A percentile compares a stretch with the other conserved stretches of the same genome.
Evolutionary conservation across 2,113 vertebrate species (phyloP).

Genomic region (Oophaga pumilio): DNA sequence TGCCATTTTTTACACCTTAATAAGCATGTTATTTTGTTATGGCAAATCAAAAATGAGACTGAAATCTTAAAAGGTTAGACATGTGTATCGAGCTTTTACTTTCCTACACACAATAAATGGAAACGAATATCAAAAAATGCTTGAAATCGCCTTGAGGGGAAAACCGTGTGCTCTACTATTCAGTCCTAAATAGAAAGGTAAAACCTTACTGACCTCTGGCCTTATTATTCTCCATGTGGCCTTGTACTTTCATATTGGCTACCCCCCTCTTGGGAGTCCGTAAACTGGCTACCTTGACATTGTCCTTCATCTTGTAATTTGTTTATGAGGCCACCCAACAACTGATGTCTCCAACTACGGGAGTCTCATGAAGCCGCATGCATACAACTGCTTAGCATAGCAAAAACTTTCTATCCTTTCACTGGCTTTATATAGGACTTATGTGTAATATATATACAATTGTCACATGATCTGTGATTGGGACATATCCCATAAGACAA

Average conservation of each 20-base stretch:
- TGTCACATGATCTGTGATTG: too few relatives aligned
- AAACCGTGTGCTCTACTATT: neutral
- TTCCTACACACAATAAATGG: slow-evolving; percentile 10
- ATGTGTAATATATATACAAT: too few relatives aligned
- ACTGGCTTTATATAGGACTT: neutral
- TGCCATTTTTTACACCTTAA: neutral
- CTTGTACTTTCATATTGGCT: slow-evolving; percentile 25
- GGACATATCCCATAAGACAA: too few relatives aligned
- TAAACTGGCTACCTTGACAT: slow-evolving; percentile 19
- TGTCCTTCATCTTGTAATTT: slow-evolving; percentile 30
- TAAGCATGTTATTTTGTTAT: neutral
- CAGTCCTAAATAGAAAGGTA: slow-evolving; percentile 16
- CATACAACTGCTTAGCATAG: neutral
- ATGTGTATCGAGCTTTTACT: neutral
- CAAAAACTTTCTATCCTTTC: neutral
- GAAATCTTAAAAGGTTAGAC: slow-evolving; percentile 3
- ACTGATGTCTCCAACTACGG: neutral
- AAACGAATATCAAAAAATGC: neutral
- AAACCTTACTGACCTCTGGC: slow-evolving; percentile 3
- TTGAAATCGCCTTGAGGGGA: neutral
- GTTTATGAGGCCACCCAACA: neutral
- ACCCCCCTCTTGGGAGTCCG: neutral
- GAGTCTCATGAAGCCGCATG: neutral
- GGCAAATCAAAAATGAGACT: neutral
- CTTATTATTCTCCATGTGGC: neutral